These are phyloP conservation scores for Progne subis DNA, from an alignment of 2,113 vertebrate species.

Conservation along the genomic window DNA sequence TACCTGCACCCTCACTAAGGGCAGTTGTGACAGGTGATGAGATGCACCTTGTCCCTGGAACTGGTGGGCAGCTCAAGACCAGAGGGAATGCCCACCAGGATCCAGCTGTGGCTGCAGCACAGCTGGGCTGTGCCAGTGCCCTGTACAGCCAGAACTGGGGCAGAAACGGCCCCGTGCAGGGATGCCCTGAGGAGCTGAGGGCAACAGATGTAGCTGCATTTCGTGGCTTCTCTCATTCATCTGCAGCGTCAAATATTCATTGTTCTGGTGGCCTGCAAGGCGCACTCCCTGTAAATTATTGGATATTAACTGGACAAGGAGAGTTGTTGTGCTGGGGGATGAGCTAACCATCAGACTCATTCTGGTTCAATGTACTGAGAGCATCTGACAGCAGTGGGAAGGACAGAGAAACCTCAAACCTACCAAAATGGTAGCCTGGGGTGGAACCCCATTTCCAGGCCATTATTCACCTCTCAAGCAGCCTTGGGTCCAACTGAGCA, in stretches of 20 bases:
- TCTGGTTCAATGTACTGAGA: neutral
- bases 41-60: neutral
- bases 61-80: neutral
- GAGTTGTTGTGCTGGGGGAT: neutral
- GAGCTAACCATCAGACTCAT: neutral
- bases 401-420: neutral
- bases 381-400: neutral
- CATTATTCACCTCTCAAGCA: neutral
- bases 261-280: neutral
- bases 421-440: neutral
- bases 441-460: neutral
- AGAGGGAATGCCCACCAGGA: neutral
- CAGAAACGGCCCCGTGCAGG: neutral
- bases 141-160: neutral
- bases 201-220: neutral
- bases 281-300: neutral
- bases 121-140: neutral
- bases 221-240: neutral
- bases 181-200: neutral
- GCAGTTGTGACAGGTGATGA: neutral
- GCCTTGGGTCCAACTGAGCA: rapidly evolving
- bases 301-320: neutral
- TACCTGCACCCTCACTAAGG: neutral
- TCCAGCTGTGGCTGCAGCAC: neutral
- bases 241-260: neutral